These are phyloP conservation scores for Laticauda laticaudata DNA, from an alignment of 2,113 vertebrate species.

Conservation along the genomic window DNA sequence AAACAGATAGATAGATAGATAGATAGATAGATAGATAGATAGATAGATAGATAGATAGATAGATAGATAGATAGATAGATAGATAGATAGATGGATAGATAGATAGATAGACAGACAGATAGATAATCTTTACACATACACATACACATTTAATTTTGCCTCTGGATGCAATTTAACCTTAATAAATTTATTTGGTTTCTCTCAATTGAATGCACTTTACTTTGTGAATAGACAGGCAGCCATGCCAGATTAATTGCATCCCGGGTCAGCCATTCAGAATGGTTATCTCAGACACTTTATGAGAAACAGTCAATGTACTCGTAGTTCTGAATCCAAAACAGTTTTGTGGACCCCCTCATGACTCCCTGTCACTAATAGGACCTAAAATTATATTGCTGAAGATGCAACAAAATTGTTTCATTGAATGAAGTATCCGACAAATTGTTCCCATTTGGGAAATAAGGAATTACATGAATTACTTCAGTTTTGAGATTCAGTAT, in stretches of 20 bases:
- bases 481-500: background rate
- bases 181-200: background rate
- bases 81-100: too few relatives aligned
- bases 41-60: too few relatives aligned
- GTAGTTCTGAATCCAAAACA: background rate
- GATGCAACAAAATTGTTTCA: background rate
- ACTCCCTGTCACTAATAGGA: background rate
- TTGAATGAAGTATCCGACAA: background rate
- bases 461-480: background rate
- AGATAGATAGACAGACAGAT: too few relatives aligned
- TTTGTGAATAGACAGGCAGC: background rate
- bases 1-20: too few relatives aligned
- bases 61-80: too few relatives aligned
- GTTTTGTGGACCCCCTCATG: background rate
- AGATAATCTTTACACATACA: too few relatives aligned
- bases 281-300: background rate
- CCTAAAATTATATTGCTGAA: background rate
- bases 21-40: too few relatives aligned
- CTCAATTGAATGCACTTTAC: background rate
- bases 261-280: background rate
- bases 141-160: too few relatives aligned
- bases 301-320: background rate
- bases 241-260: background rate
- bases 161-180: background rate
- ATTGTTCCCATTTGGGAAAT: background rate